Conservation (phyloP, 2,888 invertebrate species). For the Mimumesa dahlbomi region DNA sequence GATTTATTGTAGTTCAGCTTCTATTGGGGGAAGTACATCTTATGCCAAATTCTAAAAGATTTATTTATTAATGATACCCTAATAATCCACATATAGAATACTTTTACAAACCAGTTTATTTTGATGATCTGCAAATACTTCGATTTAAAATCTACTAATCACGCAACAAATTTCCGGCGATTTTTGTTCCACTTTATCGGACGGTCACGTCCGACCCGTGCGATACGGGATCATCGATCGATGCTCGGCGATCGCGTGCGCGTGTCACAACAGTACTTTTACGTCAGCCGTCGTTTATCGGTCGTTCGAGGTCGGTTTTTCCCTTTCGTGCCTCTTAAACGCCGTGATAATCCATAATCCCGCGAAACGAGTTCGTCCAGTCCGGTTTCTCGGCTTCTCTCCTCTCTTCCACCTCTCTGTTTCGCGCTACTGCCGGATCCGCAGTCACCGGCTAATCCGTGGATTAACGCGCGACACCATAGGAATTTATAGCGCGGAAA, state of each 20-base stretch:
- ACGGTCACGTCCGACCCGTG: background rate
- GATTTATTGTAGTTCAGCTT: no score
- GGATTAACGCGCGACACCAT: conserved; percentile 64
- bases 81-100: no score
- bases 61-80: no score
- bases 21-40: no score
- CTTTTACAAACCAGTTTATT: no score
- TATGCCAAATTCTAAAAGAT: no score
- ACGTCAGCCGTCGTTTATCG: conserved; percentile 22
- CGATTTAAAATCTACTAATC: background rate
- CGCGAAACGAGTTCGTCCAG: conserved; percentile 49
- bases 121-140: background rate
- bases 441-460: conserved; percentile 59
- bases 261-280: conserved; percentile 37
- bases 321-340: conserved; percentile 37
- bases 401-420: conserved; percentile 12
- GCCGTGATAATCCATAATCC: conserved; percentile 54
- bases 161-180: no score
- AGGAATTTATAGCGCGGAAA: conserved; percentile 65
- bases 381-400: conserved; percentile 22
- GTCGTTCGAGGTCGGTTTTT: conserved; percentile 26
- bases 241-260: conserved; percentile 17
- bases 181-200: background rate
- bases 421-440: conserved; percentile 27
- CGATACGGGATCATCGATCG: conserved; percentile 13